Evolutionary conservation across 2,888 invertebrate species (phyloP), one percentile per base, ranked within the genome.

Genomic region (Lasioglossum oenotherae): DNA sequence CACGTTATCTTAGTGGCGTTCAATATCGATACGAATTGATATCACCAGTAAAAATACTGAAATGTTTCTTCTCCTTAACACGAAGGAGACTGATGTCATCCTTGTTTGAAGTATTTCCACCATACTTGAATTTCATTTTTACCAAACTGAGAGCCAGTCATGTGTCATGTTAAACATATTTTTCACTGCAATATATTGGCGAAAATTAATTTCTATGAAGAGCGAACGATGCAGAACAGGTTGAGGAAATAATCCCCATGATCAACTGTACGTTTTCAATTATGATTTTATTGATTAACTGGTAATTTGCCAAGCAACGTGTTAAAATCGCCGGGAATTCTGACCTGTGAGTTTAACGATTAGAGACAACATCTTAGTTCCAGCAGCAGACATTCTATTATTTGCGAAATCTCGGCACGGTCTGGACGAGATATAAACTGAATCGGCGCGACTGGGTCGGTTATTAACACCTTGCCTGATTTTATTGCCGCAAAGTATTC

Each of bases 401-500:
- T 84, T 78, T 49, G 73, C 78, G 69, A 35, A 84, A 78, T 74
- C 19, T 12, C 16, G 4, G 12, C 38, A 23, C 71, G n/a, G 14
- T 6, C 41, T 12, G 23, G 41, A 49, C 27, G n/a, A 27, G 38
- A n/a, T 41, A 35, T 38, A 71, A 71, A 84, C 74, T 74, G 69
- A 74, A 78, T 74, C 49, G 44, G 27, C n/a, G 35, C 41, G 38
- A 23, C 35, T 23, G 53, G 71, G 71, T 31, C 71, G 67, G 74
- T 86, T 86, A 85, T 86, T 86, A 86, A 86, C 86, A 86, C 85
- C 86, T 85, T 31, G 80, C 27, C 23, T 23, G 57, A 85, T 85
- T 85, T 85, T 85, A 81, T 86, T 86, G 73, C 78, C 44, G n/a
- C 74, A 53, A 71, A 86, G 74, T 46, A 71, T 78, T 78, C 71